Evolutionary conservation across 2,888 invertebrate species (phyloP).

Genomic region (Archips crataeganus): DNA sequence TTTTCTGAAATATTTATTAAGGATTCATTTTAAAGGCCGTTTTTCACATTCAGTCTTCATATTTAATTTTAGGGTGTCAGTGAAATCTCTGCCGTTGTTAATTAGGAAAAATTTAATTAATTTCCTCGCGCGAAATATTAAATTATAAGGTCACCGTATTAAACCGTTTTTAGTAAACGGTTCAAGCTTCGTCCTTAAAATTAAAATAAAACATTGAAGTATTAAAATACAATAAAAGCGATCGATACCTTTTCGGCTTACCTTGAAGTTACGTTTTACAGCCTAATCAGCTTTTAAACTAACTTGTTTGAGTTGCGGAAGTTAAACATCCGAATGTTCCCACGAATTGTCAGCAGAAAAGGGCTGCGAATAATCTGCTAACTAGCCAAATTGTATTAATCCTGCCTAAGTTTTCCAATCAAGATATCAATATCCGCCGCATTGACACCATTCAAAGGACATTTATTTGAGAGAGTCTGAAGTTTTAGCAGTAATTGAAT

Average conservation of each 20-base stretch:
- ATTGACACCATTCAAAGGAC: slow-evolving; percentile 19
- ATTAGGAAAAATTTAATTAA: neutral
- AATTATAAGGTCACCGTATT: neutral
- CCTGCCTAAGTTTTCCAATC: slow-evolving; percentile 27
- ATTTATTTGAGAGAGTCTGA: slow-evolving; percentile 17
- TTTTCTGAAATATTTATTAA: too few relatives aligned
- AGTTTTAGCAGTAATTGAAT: slow-evolving; percentile 31
- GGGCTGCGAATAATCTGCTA: slow-evolving; percentile 4
- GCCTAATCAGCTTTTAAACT: slow-evolving; percentile 3
- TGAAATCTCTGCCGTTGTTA: neutral
- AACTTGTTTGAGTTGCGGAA: neutral
- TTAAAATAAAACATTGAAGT: neutral
- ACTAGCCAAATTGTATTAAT: slow-evolving; percentile 16
- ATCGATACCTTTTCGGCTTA: neutral
- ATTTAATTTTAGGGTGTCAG: neutral
- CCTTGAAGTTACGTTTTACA: neutral
- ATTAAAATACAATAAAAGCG: neutral
- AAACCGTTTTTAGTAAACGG: neutral
- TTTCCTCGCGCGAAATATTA: neutral
- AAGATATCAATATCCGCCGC: slow-evolving; percentile 29
- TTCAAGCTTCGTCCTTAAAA: neutral
- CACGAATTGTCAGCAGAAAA: neutral
- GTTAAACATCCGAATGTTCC: slow-evolving; percentile 6
- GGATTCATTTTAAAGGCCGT: too few relatives aligned
- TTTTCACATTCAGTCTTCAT: neutral